A percentile compares a stretch with the other conserved stretches of the same genome.
Conservation (phyloP, 2,888 invertebrate species). For the Stegana nigrithorax region DNA sequence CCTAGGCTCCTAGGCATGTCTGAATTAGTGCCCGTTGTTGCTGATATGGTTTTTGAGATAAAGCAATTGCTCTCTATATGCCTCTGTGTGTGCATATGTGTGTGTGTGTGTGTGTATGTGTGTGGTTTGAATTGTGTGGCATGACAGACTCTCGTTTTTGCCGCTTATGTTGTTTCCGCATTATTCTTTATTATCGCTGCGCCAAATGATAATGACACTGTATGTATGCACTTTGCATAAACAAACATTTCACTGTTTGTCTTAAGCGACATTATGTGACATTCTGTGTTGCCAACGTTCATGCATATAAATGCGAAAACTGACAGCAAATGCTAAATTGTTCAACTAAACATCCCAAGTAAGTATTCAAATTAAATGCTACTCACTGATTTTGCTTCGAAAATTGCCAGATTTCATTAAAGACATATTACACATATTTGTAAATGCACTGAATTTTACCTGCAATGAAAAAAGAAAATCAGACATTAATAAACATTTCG, state of each 20-base stretch:
- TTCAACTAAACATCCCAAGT: too few species aligned
- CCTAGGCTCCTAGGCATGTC: neutral
- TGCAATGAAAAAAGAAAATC: too few species aligned
- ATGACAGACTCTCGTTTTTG: neutral
- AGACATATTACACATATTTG: too few species aligned
- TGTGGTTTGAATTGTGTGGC: neutral
- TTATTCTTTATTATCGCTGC: neutral
- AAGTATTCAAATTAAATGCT: too few species aligned
- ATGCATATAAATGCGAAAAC: too few species aligned
- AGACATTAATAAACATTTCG: too few species aligned
- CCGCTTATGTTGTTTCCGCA: neutral
- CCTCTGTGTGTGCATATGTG: neutral
- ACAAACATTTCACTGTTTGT: neutral
- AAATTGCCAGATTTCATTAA: too few species aligned
- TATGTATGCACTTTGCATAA: conserved; percentile 5
- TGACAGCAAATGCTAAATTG: too few species aligned
- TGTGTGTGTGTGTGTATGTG: neutral
- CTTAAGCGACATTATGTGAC: neutral
- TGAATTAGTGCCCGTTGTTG: conserved; percentile 13
- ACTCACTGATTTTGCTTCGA: too few species aligned
- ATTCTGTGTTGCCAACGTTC: neutral
- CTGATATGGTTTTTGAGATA: conserved; percentile 13
- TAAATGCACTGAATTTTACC: too few species aligned
- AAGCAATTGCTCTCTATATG: conserved; percentile 10
- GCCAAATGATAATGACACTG: conserved; percentile 16